Evolutionary conservation across 2,113 vertebrate species (phyloP).

Genomic region (Aythya baeri): DNA sequence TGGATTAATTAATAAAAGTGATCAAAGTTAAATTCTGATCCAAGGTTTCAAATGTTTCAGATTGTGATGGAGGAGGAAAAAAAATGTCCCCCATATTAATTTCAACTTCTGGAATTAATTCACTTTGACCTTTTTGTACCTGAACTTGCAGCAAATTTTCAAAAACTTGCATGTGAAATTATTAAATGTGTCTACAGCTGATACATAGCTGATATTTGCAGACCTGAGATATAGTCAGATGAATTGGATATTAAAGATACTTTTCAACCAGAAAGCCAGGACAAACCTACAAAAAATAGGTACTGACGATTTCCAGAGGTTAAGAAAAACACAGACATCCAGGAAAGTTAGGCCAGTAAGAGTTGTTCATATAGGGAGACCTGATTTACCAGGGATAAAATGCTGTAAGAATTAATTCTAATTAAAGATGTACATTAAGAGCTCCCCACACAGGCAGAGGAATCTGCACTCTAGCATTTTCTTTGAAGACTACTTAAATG

Average conservation of each 20-base stretch:
- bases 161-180: not conserved
- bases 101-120: not conserved
- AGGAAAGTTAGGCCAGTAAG: not conserved
- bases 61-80: not conserved
- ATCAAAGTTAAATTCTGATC: not conserved
- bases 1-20: constrained; percentile 19
- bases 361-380: not conserved
- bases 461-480: not conserved
- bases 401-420: not conserved
- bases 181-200: not conserved
- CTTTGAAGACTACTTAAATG: not conserved
- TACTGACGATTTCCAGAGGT: not conserved
- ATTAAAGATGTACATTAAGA: not conserved
- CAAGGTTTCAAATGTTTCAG: not conserved
- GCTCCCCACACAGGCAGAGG: not conserved
- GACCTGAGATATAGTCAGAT: not conserved
- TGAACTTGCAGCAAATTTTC: not conserved
- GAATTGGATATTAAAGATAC: not conserved
- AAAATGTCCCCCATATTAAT: not conserved
- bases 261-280: not conserved
- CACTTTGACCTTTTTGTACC: not conserved
- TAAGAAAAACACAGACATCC: not conserved
- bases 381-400: not conserved
- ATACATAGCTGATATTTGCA: not conserved
- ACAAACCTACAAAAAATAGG: not conserved